These are phyloP conservation scores for Pipistrellus pipistrellus DNA, from an alignment of 2,797 vertebrate genomes.

Conservation along the genomic window DNA sequence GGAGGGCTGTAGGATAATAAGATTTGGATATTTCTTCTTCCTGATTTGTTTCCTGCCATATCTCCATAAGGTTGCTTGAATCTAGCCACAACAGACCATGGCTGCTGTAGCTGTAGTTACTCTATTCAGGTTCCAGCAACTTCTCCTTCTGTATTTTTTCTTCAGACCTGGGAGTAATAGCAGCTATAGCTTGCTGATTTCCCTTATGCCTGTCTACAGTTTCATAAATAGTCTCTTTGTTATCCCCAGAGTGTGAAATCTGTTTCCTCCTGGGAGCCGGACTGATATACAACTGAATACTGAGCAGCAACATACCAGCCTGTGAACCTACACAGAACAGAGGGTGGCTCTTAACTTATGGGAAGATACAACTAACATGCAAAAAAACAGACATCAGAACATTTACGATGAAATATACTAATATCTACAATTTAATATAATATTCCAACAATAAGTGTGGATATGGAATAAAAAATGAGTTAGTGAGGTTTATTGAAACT, in stretches of 20 bases:
- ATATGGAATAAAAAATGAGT: constrained; percentile 33
- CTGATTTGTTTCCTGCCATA: not conserved
- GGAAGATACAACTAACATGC: not conserved
- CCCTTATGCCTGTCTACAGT: not conserved
- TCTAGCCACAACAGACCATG: not conserved
- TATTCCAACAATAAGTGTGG: not conserved
- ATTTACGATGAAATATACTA: not conserved
- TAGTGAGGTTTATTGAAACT: not conserved
- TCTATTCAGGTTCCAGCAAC: not conserved
- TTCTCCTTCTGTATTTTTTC: not conserved
- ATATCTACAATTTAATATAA: not conserved
- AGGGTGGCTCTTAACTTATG: constrained; percentile 11
- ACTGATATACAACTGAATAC: constrained; percentile 12
- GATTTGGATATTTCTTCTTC: not conserved
- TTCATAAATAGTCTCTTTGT: not conserved
- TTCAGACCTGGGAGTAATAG: not conserved
- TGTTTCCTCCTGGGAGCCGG: not conserved
- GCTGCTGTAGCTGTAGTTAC: not conserved
- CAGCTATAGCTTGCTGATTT: constrained; percentile 21
- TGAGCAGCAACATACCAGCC: not conserved
- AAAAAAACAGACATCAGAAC: constrained; percentile 18
- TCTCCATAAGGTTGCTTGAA: not conserved
- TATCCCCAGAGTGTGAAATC: not conserved
- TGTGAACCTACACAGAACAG: not conserved
- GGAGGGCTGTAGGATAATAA: not conserved